These are phyloP conservation scores for Crocidura indochinensis DNA, from an alignment of 2,797 vertebrate genomes.

Conservation along the genomic window DNA sequence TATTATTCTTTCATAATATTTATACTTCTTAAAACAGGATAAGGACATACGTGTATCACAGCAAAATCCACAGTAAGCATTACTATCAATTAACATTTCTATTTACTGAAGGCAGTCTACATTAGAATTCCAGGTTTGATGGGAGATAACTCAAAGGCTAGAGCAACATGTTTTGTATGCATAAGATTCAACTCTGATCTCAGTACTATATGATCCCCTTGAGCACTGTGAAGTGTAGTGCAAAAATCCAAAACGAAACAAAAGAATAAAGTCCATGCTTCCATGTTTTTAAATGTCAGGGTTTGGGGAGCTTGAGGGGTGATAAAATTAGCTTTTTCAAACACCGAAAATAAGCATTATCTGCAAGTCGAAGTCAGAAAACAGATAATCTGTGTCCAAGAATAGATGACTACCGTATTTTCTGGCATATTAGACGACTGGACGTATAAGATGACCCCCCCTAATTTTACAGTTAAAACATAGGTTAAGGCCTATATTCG, in stretches of 20 bases:
- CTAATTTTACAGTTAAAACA: no score
- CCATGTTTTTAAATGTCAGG: background rate
- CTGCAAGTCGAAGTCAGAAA: no score
- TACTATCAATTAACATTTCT: no score
- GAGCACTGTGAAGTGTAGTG: background rate
- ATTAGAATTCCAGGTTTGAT: conserved; percentile 28
- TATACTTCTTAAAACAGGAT: background rate
- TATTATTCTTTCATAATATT: conserved; percentile 47
- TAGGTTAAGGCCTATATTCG: no score
- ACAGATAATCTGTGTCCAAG: no score
- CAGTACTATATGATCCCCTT: no score
- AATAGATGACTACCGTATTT: no score
- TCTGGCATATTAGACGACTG: no score
- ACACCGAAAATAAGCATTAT: background rate
- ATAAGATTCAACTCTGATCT: no score
- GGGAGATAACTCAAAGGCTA: no score
- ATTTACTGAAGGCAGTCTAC: conserved; percentile 15
- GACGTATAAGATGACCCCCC: no score
- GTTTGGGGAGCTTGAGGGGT: background rate
- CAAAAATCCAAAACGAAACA: conserved; percentile 27
- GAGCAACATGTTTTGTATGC: no score
- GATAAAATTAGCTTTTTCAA: conserved; percentile 37
- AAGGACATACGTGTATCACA: conserved; percentile 10
- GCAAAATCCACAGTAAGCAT: conserved; percentile 47
- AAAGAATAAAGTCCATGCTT: conserved; percentile 40